These are phyloP conservation scores for Lordiphosa fenestrarum DNA, from an alignment of 2,888 invertebrate genomes.

Conservation along the genomic window DNA sequence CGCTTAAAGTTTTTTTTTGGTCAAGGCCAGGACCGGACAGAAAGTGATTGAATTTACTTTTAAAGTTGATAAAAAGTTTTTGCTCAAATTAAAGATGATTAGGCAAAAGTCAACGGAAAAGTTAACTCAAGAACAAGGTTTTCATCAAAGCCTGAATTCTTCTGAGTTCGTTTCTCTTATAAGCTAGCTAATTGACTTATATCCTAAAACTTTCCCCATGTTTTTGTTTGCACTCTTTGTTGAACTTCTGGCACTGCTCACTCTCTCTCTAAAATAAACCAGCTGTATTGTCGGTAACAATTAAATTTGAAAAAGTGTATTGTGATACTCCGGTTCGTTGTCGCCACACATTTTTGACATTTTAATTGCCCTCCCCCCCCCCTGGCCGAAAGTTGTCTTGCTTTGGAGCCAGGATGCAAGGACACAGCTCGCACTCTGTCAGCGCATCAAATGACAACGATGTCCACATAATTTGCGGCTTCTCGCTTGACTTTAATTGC, in stretches of 20 bases:
- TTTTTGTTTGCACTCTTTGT: no score
- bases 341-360: slow-evolving; percentile 52
- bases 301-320: slow-evolving; percentile 54
- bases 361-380: slow-evolving; percentile 54
- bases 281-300: slow-evolving; percentile 55
- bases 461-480: slow-evolving; percentile 39
- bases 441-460: slow-evolving; percentile 46
- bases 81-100: slow-evolving; percentile 5
- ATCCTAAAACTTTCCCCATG: no score
- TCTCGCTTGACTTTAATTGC: slow-evolving; percentile 51
- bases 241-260: neutral
- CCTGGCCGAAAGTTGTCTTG: slow-evolving; percentile 21
- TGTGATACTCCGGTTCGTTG: slow-evolving; percentile 41
- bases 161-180: no score
- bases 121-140: no score
- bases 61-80: slow-evolving; percentile 33
- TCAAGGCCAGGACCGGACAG: slow-evolving; percentile 27
- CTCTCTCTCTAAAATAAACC: slow-evolving; percentile 29
- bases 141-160: no score
- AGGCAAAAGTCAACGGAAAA: no score
- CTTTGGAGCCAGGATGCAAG: slow-evolving; percentile 26
- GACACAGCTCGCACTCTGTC: slow-evolving; percentile 20
- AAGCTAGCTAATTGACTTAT: no score
- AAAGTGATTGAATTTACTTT: slow-evolving; percentile 34
- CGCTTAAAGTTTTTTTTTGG: slow-evolving; percentile 22